Evolutionary conservation across 1,140 invertebrate species (phyloP), one percentile per base, ranked within the genome.

Genomic region (Brachionus sp.): DNA sequence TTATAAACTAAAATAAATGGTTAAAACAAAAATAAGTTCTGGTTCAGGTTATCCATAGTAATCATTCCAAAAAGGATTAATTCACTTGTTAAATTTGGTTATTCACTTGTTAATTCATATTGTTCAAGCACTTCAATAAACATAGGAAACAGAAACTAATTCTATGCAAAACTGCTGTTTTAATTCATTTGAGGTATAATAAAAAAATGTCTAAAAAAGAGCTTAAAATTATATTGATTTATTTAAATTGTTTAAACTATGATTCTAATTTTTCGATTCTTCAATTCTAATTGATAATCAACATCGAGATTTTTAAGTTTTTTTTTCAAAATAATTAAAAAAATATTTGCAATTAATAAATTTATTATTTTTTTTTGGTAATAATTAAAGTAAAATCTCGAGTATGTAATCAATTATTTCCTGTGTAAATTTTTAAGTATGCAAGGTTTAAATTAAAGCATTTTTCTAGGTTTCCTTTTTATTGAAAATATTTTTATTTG

Each of bases 321-420:
- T 3, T 53, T 19, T 23, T 57, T 57, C 19, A 29, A 2, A 29
- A 29, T 29, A 29, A 57, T 57, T 57, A 57, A 57, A 50, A 57
- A 57, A n/a, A 57, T 57, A 19, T 19, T 57, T 25, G 50, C 29
- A 29, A 29, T 29, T 3, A 29, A 29, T 29, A 29, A 3, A 29
- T 29, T 29, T 29, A 29, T 29, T 29, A 29, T 29, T 29, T 29
- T 29, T 29, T 29, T 29, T 29, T 29, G 29, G 29, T 3, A 29
- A 29, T 29, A 29, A 29, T 29, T 29, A 29, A 29, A 57, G 19
- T 6, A 19, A 50, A 9, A 23, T 19, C 50, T 57, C 19, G 16
- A 57, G 50, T 57, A 57, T 57, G 50, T 57, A 57, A 57, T 57
- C 50, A 57, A 57, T 19, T 57, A 57, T 57, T 57, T 57, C 50